A percentile compares a stretch with the other conserved stretches of the same genome.
These are phyloP conservation scores for Sphaeramia orbicularis DNA, from an alignment of 2,797 vertebrate species.

Conservation along the genomic window DNA sequence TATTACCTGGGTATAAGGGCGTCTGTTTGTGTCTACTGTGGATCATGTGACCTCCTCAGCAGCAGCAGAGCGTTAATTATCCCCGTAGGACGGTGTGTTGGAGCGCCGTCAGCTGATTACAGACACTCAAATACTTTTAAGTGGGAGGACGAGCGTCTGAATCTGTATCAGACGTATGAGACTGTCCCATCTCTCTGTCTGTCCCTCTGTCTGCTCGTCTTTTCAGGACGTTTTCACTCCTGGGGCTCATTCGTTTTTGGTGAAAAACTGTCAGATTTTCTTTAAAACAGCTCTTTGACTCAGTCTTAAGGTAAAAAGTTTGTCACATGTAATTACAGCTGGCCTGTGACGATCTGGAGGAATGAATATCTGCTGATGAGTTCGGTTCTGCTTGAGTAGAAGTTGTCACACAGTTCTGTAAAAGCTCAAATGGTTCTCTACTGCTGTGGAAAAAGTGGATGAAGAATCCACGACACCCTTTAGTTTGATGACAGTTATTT, in stretches of 20 bases:
- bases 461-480: too few species aligned
- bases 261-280: too few species aligned
- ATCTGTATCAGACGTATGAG: slow-evolving; percentile 18
- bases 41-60: neutral
- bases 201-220: slow-evolving; percentile 4
- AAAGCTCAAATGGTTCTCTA: too few species aligned
- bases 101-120: slow-evolving; percentile 47
- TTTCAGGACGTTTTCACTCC: neutral
- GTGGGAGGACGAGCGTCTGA: slow-evolving; percentile 25
- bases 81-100: slow-evolving; percentile 27
- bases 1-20: neutral
- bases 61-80: slow-evolving; percentile 45
- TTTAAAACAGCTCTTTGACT: too few species aligned
- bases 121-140: slow-evolving; percentile 30
- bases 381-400: too few species aligned
- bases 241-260: neutral
- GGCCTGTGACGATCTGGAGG: too few species aligned
- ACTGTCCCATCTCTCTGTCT: slow-evolving; percentile 8
- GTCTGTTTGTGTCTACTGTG: neutral
- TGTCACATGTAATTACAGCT: too few species aligned
- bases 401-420: too few species aligned
- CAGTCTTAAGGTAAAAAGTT: too few species aligned
- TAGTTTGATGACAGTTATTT: too few species aligned
- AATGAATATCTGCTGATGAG: too few species aligned
- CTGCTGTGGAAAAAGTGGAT: too few species aligned